A percentile compares a stretch with the other conserved stretches of the same genome.
These are phyloP conservation scores for Colostygia pectinataria DNA, from an alignment of 2,888 invertebrate genomes.

Conservation along the genomic window DNA sequence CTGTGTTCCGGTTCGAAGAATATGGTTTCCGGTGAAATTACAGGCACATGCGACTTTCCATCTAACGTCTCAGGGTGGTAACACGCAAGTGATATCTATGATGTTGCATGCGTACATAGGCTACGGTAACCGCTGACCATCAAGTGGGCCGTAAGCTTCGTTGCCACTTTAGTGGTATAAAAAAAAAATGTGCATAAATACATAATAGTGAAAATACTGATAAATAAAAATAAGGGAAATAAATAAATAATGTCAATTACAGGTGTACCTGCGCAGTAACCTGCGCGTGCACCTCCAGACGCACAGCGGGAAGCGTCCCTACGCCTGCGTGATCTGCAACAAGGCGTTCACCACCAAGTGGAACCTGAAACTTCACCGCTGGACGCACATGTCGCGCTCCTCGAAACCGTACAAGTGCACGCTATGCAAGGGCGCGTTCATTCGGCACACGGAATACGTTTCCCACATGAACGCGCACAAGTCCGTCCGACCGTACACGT, in stretches of 20 bases:
- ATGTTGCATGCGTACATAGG: no score
- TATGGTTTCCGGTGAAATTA: no score
- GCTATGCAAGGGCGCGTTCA: conserved; percentile 92
- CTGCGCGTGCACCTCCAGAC: conserved; percentile 91
- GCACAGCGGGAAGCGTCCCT: conserved; percentile 90
- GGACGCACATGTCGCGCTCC: conserved; percentile 93
- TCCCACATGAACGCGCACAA: conserved; percentile 94
- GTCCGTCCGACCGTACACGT: conserved; percentile 92
- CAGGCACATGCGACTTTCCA: no score
- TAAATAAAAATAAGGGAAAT: no score
- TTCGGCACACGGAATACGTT: conserved; percentile 90
- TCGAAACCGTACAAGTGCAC: conserved; percentile 93
- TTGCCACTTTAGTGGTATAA: no score
- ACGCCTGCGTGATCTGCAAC: conserved; percentile 91
- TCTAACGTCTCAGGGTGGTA: no score
- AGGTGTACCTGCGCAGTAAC: conserved; percentile 90
- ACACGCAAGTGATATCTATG: no score
- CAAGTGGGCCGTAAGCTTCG: no score
- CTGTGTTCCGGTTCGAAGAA: no score
- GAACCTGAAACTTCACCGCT: conserved; percentile 94
- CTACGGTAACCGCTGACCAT: no score
- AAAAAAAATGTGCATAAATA: no score
- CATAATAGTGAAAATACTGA: no score
- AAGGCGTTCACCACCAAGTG: conserved; percentile 94
- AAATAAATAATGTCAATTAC: conserved; percentile 36